Evolutionary conservation across 2,888 invertebrate species (phyloP).

Genomic region (Chrysolina americana): DNA sequence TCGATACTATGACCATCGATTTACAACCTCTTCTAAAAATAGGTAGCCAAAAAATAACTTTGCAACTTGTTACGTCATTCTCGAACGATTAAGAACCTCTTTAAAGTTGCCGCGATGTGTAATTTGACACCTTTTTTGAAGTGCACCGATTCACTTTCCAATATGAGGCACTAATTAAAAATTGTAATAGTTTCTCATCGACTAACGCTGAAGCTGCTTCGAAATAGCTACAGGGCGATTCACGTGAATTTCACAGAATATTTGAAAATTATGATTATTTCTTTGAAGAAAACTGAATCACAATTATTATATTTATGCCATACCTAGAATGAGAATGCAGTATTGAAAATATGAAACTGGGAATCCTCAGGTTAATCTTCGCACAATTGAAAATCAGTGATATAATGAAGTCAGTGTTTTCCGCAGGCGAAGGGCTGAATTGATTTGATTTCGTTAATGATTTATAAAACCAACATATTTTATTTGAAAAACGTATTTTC

Average conservation of each 20-base stretch:
- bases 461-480: too few species aligned
- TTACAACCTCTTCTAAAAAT: constrained; percentile 31
- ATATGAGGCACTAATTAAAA: constrained; percentile 43
- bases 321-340: too few species aligned
- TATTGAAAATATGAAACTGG: too few species aligned
- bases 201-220: constrained; percentile 29
- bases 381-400: too few species aligned
- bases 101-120: constrained; percentile 48
- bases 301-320: too few species aligned
- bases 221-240: constrained; percentile 15
- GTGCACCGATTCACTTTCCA: constrained; percentile 34
- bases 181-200: constrained; percentile 33
- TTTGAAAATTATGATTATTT: neutral
- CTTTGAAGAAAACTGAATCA: neutral
- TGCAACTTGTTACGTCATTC: constrained; percentile 63
- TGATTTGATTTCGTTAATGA: too few species aligned
- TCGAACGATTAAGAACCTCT: constrained; percentile 59
- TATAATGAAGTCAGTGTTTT: too few species aligned
- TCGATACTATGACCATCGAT: constrained; percentile 25
- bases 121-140: constrained; percentile 50
- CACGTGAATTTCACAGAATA: neutral
- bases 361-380: too few species aligned
- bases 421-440: too few species aligned
- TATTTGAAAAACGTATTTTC: too few species aligned
- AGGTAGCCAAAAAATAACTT: constrained; percentile 33